A percentile compares a stretch with the other conserved stretches of the same genome.
Evolutionary conservation across 2,888 invertebrate species (phyloP).

Genomic region (Trisateles emortualis): DNA sequence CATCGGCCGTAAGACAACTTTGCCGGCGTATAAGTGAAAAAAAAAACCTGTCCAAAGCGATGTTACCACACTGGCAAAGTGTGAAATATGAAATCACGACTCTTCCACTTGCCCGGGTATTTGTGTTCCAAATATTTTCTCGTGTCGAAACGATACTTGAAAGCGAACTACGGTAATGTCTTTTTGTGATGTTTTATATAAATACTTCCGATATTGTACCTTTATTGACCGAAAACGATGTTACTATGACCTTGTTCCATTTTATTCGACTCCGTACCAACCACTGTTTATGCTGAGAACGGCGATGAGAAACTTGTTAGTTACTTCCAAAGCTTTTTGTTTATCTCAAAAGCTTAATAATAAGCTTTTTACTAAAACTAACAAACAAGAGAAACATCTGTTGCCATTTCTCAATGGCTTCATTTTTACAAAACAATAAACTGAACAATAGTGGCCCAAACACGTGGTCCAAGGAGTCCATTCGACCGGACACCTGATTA

Average conservation of each 20-base stretch:
- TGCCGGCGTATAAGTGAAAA: constrained; percentile 65
- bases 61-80: constrained; percentile 80
- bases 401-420: constrained; percentile 62
- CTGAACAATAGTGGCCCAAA: constrained; percentile 67
- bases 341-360: constrained; percentile 45
- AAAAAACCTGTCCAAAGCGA: constrained; percentile 75
- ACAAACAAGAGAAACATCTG: constrained; percentile 71
- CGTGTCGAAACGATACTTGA: constrained; percentile 77
- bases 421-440: constrained; percentile 58
- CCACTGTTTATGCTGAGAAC: constrained; percentile 38
- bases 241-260: constrained; percentile 69
- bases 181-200: constrained; percentile 65
- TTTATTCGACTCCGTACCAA: constrained; percentile 50
- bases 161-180: constrained; percentile 63
- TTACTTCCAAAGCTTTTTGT: constrained; percentile 50
- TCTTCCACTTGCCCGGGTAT: constrained; percentile 77
- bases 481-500: constrained; percentile 68
- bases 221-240: constrained; percentile 63
- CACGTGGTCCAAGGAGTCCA: constrained; percentile 62
- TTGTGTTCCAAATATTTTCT: constrained; percentile 84
- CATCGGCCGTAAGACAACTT: constrained; percentile 36
- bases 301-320: constrained; percentile 48
- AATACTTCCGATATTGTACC: constrained; percentile 64
- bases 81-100: constrained; percentile 87
- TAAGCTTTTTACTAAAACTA: constrained; percentile 58